Conservation (phyloP, 2,888 invertebrate genomes). For the Corbicula japonica region DNA sequence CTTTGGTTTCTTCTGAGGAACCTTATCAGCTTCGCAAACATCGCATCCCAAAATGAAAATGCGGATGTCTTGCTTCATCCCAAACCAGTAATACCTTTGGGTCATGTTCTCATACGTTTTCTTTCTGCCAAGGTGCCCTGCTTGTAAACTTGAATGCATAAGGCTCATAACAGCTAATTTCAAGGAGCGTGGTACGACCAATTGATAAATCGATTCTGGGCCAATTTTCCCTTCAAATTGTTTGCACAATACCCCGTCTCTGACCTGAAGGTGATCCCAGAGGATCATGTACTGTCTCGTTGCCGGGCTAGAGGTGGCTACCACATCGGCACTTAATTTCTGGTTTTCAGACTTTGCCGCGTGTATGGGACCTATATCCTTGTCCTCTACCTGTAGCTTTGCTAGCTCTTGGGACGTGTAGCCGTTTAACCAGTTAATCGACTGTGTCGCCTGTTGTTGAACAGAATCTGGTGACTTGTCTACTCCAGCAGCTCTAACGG, state of each 20-base stretch:
- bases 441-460: too few species aligned
- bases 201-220: not conserved
- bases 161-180: too few species aligned
- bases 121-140: not conserved
- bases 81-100: conserved; percentile 4
- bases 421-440: too few species aligned
- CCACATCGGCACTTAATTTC: not conserved
- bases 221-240: not conserved
- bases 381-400: not conserved
- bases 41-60: not conserved
- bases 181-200: not conserved
- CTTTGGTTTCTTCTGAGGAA: conserved; percentile 4
- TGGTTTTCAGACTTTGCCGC: not conserved
- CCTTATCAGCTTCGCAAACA: conserved; percentile 3
- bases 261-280: not conserved
- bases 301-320: not conserved
- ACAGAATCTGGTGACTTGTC: too few species aligned
- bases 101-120: conserved; percentile 1
- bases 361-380: not conserved
- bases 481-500: too few species aligned
- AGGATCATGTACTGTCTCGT: not conserved
- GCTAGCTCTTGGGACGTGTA: not conserved
- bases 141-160: not conserved
- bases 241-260: not conserved
- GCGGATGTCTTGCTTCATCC: conserved; percentile 7